Conservation (phyloP, 2,888 invertebrate species). For the Tetragonisca angustula region DNA sequence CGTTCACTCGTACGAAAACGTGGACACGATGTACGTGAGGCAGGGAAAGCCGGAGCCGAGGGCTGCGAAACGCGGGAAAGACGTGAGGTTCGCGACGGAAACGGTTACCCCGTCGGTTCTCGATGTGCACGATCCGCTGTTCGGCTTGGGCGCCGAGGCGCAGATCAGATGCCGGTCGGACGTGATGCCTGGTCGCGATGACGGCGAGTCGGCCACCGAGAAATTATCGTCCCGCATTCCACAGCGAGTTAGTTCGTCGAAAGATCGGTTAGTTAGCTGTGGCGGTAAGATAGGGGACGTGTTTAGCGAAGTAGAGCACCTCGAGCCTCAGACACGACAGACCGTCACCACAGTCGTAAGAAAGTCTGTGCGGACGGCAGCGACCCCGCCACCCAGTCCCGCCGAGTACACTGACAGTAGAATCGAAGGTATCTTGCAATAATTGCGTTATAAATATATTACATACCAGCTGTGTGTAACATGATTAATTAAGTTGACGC, state of each 20-base stretch:
- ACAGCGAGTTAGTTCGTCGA: slow-evolving; percentile 72
- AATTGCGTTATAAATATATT: slow-evolving; percentile 84
- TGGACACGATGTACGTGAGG: neutral
- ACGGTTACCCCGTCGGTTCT: neutral
- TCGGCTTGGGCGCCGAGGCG: neutral
- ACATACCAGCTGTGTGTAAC: slow-evolving; percentile 84
- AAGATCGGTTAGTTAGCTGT: slow-evolving; percentile 60
- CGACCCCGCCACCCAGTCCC: slow-evolving; percentile 84
- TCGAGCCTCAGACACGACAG: slow-evolving; percentile 82
- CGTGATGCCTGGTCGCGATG: neutral
- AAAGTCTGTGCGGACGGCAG: slow-evolving; percentile 84
- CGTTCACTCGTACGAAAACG: slow-evolving; percentile 23
- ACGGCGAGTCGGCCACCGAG: slow-evolving; percentile 51
- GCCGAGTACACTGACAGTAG: slow-evolving; percentile 84
- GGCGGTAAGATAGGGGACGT: slow-evolving; percentile 67
- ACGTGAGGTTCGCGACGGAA: neutral
- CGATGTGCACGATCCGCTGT: slow-evolving; percentile 8
- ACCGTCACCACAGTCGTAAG: slow-evolving; percentile 84
- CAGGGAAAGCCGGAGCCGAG: neutral
- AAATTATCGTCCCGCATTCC: slow-evolving; percentile 78
- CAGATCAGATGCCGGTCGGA: slow-evolving; percentile 29
- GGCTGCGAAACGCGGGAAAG: neutral
- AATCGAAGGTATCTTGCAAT: slow-evolving; percentile 84
- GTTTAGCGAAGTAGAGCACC: slow-evolving; percentile 80
- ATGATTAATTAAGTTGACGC: slow-evolving; percentile 83